Percentiles rank a stretch among this genome's conserved stretches.
Evolutionary conservation across 92 coral and sea anemone genomes (phyloP).

Genomic region (Heteractis magnifica): DNA sequence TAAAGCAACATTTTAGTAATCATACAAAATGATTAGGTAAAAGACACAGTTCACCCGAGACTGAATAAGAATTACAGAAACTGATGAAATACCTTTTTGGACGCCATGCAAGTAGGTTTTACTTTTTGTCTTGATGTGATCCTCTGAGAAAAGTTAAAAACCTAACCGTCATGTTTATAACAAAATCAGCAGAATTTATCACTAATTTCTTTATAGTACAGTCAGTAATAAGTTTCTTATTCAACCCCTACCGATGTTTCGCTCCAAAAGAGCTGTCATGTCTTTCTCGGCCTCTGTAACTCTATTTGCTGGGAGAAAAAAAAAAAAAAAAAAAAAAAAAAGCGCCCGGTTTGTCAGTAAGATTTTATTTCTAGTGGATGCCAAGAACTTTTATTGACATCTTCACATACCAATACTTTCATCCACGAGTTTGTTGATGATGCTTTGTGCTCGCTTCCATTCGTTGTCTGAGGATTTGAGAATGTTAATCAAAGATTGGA

Average conservation of each 20-base stretch:
- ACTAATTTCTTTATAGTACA: too few relatives aligned
- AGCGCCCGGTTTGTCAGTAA: neutral
- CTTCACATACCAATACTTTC: slow-evolving; percentile 81
- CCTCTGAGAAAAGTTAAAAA: slow-evolving; percentile 50
- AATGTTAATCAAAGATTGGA: neutral
- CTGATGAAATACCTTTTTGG: slow-evolving; percentile 36
- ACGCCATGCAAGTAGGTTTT: slow-evolving; percentile 51
- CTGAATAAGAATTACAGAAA: too few relatives aligned
- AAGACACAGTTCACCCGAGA: too few relatives aligned
- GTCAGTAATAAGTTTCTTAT: neutral
- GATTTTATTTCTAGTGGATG: neutral
- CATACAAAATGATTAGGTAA: too few relatives aligned
- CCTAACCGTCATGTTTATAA: neutral
- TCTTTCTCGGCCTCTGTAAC: slow-evolving; percentile 90
- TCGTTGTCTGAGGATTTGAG: slow-evolving; percentile 57
- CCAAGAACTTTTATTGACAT: neutral
- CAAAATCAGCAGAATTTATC: too few relatives aligned
- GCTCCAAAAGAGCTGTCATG: slow-evolving; percentile 71
- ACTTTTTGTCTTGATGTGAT: slow-evolving; percentile 84
- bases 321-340: too few relatives aligned
- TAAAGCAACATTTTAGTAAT: too few relatives aligned
- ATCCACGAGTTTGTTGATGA: slow-evolving; percentile 89
- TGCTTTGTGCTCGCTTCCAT: slow-evolving; percentile 90
- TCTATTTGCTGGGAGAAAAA: slow-evolving; percentile 89
- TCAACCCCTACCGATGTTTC: slow-evolving; percentile 72